phyloP scores from a whole-genome alignment of 2,113 vertebrate species.

The Austrofundulus limnaeus region DNA sequence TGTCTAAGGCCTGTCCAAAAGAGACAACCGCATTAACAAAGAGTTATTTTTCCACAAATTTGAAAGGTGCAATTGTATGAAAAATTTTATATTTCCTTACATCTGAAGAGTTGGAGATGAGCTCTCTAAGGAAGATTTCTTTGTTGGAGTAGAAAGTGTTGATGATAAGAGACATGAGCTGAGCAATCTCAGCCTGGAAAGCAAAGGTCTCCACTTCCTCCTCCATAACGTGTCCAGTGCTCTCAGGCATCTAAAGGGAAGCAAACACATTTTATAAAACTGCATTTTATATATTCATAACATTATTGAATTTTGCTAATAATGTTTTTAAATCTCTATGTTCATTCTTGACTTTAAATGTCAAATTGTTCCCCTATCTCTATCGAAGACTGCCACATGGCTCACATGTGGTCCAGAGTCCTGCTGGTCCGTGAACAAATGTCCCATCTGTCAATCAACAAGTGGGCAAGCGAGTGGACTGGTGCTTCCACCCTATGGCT shows the following conservation, averaged over 20 bases:
- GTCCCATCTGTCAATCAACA: slow-evolving; percentile 67
- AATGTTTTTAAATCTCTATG: not conserved
- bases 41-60: not conserved
- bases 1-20: slow-evolving; percentile 83
- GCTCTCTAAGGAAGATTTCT: slow-evolving; percentile 85
- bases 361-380: no score
- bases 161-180: slow-evolving; percentile 86
- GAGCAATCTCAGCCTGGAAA: slow-evolving; percentile 86
- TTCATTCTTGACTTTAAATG: not conserved
- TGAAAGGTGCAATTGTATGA: not conserved
- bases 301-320: not conserved
- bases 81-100: slow-evolving; percentile 60
- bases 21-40: slow-evolving; percentile 64
- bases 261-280: not conserved
- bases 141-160: slow-evolving; percentile 87
- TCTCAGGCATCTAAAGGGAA: slow-evolving; percentile 71
- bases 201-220: slow-evolving; percentile 79
- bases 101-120: slow-evolving; percentile 85
- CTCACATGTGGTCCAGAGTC: not conserved
- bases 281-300: no score
- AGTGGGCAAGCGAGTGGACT: slow-evolving; percentile 37
- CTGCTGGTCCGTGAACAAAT: slow-evolving; percentile 46
- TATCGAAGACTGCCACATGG: slow-evolving; percentile 23
- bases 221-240: slow-evolving; percentile 58
- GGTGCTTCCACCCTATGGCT: slow-evolving; percentile 23